These are phyloP conservation scores for Dione juno DNA, from an alignment of 2,888 invertebrate genomes.

Conservation along the genomic window DNA sequence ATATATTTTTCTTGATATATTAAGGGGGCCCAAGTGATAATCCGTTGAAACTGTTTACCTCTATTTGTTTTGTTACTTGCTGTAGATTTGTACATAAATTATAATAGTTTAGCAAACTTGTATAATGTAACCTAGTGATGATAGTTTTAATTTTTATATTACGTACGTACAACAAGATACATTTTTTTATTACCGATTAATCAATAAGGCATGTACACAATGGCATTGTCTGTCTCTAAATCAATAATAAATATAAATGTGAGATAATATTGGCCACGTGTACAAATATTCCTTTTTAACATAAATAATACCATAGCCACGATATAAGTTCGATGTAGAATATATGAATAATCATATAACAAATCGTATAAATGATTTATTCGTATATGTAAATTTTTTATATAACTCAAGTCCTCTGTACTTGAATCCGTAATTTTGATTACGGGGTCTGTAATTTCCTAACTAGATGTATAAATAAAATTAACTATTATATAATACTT, in stretches of 20 bases:
- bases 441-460: constrained; percentile 28
- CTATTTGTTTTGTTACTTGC: constrained; percentile 43
- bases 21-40: constrained; percentile 18
- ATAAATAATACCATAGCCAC: not conserved
- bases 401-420: constrained; percentile 32
- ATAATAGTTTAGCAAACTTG: constrained; percentile 45
- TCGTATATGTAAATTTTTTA: not conserved
- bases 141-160: constrained; percentile 36
- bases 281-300: constrained; percentile 17
- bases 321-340: constrained; percentile 26
- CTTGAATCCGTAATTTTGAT: constrained; percentile 42
- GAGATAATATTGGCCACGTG: constrained; percentile 7
- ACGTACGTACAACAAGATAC: constrained; percentile 27
- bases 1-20: constrained; percentile 18
- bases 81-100: constrained; percentile 49
- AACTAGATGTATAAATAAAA: not conserved
- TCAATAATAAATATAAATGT: not conserved
- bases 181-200: constrained; percentile 5
- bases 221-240: constrained; percentile 10
- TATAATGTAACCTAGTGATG: constrained; percentile 39
- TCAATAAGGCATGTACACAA: constrained; percentile 27
- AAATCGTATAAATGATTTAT: not conserved
- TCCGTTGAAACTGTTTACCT: constrained; percentile 41
- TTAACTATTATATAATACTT: not conserved
- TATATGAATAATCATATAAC: not conserved